phyloP scores from a whole-genome alignment of 2,888 invertebrate species.

The Willowsia nigromaculata region DNA sequence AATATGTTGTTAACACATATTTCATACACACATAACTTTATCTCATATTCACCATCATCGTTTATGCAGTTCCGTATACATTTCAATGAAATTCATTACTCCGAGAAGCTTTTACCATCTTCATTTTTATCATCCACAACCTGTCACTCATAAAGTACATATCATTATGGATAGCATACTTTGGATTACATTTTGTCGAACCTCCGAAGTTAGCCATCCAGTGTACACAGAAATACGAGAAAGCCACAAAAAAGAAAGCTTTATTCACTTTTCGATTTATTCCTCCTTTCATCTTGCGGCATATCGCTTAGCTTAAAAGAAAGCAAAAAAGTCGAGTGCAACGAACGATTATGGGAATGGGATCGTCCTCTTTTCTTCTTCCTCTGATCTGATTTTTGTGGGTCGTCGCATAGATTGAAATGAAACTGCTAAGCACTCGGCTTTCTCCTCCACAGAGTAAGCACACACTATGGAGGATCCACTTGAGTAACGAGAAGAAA shows the following conservation, averaged over 20 bases:
- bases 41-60: too few species aligned
- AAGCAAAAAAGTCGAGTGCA: slow-evolving; percentile 14
- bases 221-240: not conserved
- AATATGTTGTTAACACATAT: too few species aligned
- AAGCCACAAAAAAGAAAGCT: not conserved
- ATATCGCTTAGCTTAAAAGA: not conserved
- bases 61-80: too few species aligned
- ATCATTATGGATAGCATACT: not conserved
- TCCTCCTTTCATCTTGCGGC: not conserved
- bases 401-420: slow-evolving; percentile 29
- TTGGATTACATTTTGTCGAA: not conserved
- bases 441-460: not conserved
- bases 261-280: not conserved
- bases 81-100: too few species aligned
- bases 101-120: too few species aligned
- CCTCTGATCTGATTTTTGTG: slow-evolving; percentile 26
- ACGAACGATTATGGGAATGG: slow-evolving; percentile 19
- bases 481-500: not conserved
- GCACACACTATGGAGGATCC: not conserved
- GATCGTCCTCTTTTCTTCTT: slow-evolving; percentile 6
- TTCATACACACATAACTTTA: too few species aligned
- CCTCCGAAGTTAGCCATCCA: too few species aligned
- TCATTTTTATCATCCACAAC: not conserved
- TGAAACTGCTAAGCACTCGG: not conserved
- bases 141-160: not conserved